Conservation (phyloP, 2,797 vertebrate genomes). For the Gymnothorax reevesii region DNA sequence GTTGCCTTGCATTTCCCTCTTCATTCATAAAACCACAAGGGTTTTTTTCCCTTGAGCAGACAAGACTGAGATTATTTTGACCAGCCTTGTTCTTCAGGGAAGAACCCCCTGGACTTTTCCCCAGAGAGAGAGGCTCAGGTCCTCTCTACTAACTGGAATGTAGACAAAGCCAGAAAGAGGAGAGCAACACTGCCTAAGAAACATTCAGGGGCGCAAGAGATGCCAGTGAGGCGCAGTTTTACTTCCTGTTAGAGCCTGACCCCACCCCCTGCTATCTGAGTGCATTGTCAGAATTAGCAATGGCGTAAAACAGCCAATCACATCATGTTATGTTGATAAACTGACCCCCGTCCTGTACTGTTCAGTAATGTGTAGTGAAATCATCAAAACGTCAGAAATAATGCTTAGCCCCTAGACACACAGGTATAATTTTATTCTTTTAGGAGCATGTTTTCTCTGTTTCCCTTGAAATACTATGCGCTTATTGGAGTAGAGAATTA, state of each 20-base stretch:
- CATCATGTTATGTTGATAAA: background rate
- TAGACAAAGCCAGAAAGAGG: background rate
- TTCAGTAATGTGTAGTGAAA: background rate
- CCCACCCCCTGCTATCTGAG: background rate
- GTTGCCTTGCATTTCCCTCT: background rate
- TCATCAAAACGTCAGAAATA: background rate
- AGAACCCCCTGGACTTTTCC: no score
- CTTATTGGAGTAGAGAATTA: no score
- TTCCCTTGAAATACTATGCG: no score
- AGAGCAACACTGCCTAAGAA: background rate
- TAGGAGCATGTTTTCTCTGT: no score
- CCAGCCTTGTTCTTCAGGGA: background rate
- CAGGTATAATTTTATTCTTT: no score
- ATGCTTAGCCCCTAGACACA: background rate
- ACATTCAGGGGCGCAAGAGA: background rate
- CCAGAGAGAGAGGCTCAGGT: background rate
- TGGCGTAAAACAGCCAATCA: background rate
- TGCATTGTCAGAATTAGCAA: background rate
- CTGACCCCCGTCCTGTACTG: background rate
- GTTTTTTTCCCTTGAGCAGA: background rate
- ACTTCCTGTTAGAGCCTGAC: background rate
- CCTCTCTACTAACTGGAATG: background rate
- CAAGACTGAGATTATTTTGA: background rate
- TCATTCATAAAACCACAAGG: background rate
- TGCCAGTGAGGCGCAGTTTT: background rate